These are phyloP conservation scores for Scrobipalpa atriplicella DNA, from an alignment of 2,888 invertebrate species.

Conservation along the genomic window DNA sequence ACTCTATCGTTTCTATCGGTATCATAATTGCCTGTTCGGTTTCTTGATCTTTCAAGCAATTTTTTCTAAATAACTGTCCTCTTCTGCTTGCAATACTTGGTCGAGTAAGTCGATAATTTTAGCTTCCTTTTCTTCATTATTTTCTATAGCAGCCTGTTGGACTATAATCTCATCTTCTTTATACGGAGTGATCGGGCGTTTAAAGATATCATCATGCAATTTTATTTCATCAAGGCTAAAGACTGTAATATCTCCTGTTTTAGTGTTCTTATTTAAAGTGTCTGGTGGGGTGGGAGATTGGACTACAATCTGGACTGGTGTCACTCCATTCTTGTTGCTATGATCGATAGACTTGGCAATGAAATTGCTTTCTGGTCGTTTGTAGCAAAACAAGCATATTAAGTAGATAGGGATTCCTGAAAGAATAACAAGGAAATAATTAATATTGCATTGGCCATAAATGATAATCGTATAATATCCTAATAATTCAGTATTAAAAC, in stretches of 20 bases:
- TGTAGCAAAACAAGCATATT: conserved; percentile 61
- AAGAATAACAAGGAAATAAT: conserved; percentile 28
- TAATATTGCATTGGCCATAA: not conserved
- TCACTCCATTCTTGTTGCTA: conserved; percentile 59
- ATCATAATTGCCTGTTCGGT: conserved; percentile 45
- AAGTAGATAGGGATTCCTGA: conserved; percentile 72
- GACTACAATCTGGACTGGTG: conserved; percentile 68
- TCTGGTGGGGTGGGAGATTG: conserved; percentile 71
- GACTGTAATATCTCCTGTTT: conserved; percentile 39
- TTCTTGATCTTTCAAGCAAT: conserved; percentile 58
- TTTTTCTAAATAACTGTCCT: conserved; percentile 66
- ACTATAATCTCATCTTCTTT: conserved; percentile 58
- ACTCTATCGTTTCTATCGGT: conserved; percentile 41
- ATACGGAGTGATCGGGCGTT: conserved; percentile 31
- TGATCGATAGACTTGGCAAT: conserved; percentile 42
- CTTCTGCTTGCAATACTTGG: conserved; percentile 77
- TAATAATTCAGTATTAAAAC: no score
- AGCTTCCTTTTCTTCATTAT: conserved; percentile 73
- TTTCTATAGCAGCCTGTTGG: conserved; percentile 63
- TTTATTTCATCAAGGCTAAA: not conserved
- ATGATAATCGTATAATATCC: no score
- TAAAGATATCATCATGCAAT: conserved; percentile 23
- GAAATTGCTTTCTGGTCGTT: conserved; percentile 45
- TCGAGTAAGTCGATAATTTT: conserved; percentile 77
- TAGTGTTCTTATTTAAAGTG: conserved; percentile 55